phyloP scores from a whole-genome alignment of 2,888 invertebrate genomes.

The Nephrotoma flavescens region DNA sequence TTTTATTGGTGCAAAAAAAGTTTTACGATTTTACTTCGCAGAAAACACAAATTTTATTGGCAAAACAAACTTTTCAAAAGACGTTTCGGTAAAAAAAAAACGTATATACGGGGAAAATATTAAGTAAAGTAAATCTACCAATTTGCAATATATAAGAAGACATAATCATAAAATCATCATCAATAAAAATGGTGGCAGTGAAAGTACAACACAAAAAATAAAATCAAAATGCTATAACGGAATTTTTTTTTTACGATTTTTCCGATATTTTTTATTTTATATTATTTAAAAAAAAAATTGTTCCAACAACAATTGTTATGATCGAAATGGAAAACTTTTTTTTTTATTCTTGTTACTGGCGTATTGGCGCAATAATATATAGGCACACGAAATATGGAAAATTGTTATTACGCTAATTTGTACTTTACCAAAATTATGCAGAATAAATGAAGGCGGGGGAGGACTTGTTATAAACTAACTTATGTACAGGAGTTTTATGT shows the following conservation, averaged over 20 bases:
- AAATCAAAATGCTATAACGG: neutral
- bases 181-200: neutral
- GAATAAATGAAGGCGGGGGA: neutral
- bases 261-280: neutral
- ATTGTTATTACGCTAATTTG: neutral
- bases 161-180: neutral
- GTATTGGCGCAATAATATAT: neutral
- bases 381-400: neutral
- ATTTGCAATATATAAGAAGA: neutral
- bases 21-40: neutral
- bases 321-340: neutral
- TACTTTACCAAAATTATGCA: neutral
- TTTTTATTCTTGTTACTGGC: neutral
- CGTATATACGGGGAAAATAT: neutral
- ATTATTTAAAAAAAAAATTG: neutral
- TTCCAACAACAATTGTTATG: neutral
- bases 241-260: neutral
- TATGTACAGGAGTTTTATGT: neutral
- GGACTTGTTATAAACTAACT: neutral
- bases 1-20: neutral
- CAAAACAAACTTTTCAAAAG: neutral
- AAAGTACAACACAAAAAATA: neutral
- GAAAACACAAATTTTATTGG: neutral
- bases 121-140: neutral
- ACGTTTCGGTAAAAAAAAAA: neutral